phyloP scores from a whole-genome alignment of 2,113 vertebrate species.

The Pseudopipra pipra region DNA sequence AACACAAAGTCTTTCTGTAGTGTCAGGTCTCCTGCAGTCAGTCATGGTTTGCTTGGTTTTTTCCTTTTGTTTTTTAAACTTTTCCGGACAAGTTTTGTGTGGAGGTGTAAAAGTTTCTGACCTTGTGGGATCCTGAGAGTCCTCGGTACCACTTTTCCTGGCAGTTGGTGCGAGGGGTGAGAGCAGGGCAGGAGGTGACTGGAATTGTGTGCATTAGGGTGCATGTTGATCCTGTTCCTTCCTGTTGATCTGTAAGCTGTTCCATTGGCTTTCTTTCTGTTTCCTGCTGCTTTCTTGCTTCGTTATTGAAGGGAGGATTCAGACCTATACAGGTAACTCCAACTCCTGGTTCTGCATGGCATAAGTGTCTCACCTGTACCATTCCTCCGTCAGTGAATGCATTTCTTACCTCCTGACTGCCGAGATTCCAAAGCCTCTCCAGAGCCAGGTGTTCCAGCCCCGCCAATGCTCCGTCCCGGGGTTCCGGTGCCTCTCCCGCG shows the following conservation, averaged over 20 bases:
- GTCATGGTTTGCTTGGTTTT: neutral
- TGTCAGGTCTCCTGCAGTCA: neutral
- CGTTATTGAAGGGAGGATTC: constrained; percentile 99
- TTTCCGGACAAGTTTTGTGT: neutral
- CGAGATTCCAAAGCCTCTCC: neutral
- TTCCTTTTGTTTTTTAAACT: neutral
- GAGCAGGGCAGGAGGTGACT: constrained; percentile 24
- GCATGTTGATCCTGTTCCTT: constrained; percentile 72
- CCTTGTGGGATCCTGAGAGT: neutral
- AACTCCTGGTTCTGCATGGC: constrained; percentile 78
- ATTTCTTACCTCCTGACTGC: neutral
- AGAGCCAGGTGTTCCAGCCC: neutral
- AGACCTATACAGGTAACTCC: constrained; percentile 90
- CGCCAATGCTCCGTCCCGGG: neutral
- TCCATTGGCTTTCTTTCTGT: constrained; percentile 96
- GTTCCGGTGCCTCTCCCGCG: neutral
- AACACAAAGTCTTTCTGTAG: neutral
- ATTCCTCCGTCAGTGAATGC: neutral
- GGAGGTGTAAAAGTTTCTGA: neutral
- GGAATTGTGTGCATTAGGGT: constrained; percentile 52
- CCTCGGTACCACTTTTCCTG: neutral
- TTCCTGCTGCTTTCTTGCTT: constrained; percentile 91
- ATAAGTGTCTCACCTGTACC: constrained; percentile 40
- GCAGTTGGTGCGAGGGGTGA: neutral
- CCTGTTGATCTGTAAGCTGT: constrained; percentile 82